Base-by-base conservation (phyloP, 1,140 invertebrate genomes). In the Centruroides sculpturatus region DNA sequence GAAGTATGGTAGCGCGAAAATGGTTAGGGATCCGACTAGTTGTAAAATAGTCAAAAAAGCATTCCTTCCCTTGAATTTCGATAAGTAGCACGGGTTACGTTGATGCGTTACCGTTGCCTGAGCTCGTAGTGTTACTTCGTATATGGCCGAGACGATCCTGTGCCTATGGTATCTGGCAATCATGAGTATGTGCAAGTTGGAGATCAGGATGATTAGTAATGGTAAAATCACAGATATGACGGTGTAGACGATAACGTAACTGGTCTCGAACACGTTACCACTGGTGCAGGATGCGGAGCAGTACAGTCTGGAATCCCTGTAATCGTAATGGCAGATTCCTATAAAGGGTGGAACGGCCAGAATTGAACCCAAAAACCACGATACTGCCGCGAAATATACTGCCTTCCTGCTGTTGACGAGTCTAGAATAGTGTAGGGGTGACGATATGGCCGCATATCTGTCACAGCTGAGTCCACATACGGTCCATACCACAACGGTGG, bases 61-160 rank as follows among this genome's bases (percentile, higher is more conserved):
- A 64, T 81, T 82, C 46, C 80, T 77, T 5, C 55, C 55, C 11
- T 55, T 60, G 49, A 35, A 79, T 61, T 76, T 72, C 50, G 76
- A 77, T 9, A 69, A 83, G 47, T 68, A 64, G 68, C 84, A 83
- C 12, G 85, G 85, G 69, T 87, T 87, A 52, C 83, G 74, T 69
- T 87, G 85, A 67, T 87, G 85, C 0, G 85, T 87, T 63, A 89
- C 86, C 8, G 85, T 87, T 49, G 87, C 85, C 74, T 88, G 86
- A 3, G 86, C 86, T 4, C 85, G 86, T 48, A 89, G 70, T 0
- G 86, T 88, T 6, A 89, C 85, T 74, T 89, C 85, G 72, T 86
- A 89, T 63, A 89, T 86, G 6, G 86, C 86, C 36, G 85, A 84
- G 13, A 86, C 85, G 57, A 90, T 90, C 36, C 86, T 78, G 70